Evolutionary conservation across 1,140 invertebrate species (phyloP).

Genomic region (Drosophila sturtevanti): DNA sequence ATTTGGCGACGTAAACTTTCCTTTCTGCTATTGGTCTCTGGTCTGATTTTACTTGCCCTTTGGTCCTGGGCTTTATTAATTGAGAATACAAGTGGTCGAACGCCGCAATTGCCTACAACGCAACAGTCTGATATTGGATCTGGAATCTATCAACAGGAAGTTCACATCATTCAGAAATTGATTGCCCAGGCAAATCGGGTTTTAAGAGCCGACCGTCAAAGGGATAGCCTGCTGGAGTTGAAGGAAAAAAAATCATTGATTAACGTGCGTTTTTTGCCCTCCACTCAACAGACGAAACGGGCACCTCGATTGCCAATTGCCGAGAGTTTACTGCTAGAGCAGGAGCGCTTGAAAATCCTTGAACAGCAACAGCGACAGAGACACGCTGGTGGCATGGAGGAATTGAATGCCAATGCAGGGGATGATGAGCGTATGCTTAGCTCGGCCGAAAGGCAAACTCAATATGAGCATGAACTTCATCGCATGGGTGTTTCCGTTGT

Average conservation of each 20-base stretch:
- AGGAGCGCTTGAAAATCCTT: conserved; percentile 75
- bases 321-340: conserved; percentile 74
- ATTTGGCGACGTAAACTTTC: conserved; percentile 81
- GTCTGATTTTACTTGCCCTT: conserved; percentile 64
- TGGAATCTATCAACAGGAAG: conserved; percentile 52
- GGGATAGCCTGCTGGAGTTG: conserved; percentile 46
- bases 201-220: conserved; percentile 62
- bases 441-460: conserved; percentile 72
- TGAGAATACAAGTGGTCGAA: conserved; percentile 47
- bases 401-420: conserved; percentile 61
- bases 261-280: conserved; percentile 73
- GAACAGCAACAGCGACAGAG: conserved; percentile 73
- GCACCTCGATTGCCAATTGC: conserved; percentile 53
- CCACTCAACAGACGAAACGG: conserved; percentile 68
- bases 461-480: conserved; percentile 79
- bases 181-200: conserved; percentile 79
- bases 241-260: conserved; percentile 21
- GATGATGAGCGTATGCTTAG: conserved; percentile 75
- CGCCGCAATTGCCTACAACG: conserved; percentile 21
- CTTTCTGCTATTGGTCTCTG: conserved; percentile 63
- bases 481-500: conserved; percentile 78
- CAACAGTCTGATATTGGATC: conserved; percentile 23
- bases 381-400: conserved; percentile 67
- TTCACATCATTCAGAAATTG: conserved; percentile 76
- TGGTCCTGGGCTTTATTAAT: conserved; percentile 79